A percentile compares a stretch with the other conserved stretches of the same genome.
These are phyloP conservation scores for Taeniopygia guttata DNA, from an alignment of 2,797 vertebrate species.

Conservation along the genomic window DNA sequence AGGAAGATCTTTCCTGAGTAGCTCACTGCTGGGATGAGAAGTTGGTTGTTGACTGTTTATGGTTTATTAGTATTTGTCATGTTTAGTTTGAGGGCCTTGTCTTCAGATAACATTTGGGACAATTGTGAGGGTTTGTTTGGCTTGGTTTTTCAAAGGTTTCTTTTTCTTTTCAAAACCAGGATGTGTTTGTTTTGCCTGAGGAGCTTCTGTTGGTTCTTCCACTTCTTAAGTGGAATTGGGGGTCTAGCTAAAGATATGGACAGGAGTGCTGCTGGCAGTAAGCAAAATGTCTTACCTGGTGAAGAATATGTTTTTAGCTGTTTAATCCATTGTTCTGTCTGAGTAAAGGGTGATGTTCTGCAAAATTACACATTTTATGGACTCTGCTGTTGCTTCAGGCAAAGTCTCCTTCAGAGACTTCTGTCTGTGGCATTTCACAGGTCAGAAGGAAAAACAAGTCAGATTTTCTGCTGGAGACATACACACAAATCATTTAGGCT, in stretches of 20 bases:
- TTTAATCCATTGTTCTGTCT: not conserved
- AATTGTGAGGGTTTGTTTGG: not conserved
- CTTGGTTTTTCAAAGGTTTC: not conserved
- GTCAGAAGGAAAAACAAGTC: not conserved
- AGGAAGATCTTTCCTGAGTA: not conserved
- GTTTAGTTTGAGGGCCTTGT: not conserved
- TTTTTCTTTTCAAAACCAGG: not conserved
- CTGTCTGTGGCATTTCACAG: not conserved
- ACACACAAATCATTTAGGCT: not conserved
- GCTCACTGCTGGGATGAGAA: not conserved
- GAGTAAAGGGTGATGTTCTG: not conserved
- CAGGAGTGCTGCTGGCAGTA: not conserved
- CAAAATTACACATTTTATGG: not conserved
- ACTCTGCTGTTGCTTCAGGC: not conserved
- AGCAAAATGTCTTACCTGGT: not conserved
- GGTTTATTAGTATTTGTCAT: not conserved
- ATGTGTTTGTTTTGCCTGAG: not conserved
- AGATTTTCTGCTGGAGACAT: not conserved
- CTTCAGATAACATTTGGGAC: not conserved
- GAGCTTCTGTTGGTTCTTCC: not conserved
- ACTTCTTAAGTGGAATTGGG: not conserved
- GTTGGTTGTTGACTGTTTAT: not conserved
- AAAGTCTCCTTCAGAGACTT: not conserved
- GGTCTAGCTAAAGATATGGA: not conserved
- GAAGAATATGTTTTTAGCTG: not conserved